Conservation (phyloP, 2,888 invertebrate genomes). For the Margaritifera margaritifera region DNA sequence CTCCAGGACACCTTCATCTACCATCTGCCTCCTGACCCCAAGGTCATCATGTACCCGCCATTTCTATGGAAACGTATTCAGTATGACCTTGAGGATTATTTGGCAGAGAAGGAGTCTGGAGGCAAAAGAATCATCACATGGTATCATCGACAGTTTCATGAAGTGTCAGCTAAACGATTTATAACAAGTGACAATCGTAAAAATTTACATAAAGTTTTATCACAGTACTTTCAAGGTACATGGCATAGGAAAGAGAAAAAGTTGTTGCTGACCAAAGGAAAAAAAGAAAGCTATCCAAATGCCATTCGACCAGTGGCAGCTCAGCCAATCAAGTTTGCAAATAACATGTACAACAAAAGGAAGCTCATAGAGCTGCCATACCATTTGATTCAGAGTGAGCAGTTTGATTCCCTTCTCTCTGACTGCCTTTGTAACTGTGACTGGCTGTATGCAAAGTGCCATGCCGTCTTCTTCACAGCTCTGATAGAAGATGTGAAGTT, state of each 20-base stretch:
- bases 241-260: slow-evolving; percentile 55
- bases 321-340: slow-evolving; percentile 46
- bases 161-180: slow-evolving; percentile 37
- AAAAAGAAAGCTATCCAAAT: slow-evolving; percentile 54
- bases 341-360: slow-evolving; percentile 43
- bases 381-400: slow-evolving; percentile 48
- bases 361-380: slow-evolving; percentile 57
- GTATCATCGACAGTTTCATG: slow-evolving; percentile 60
- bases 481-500: slow-evolving; percentile 87
- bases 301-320: slow-evolving; percentile 48
- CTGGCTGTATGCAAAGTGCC: slow-evolving; percentile 95
- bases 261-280: slow-evolving; percentile 56
- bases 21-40: slow-evolving; percentile 61
- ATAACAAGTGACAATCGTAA: slow-evolving; percentile 10
- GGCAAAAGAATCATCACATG: slow-evolving; percentile 47
- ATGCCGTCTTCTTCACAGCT: slow-evolving; percentile 93
- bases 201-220: slow-evolving; percentile 41
- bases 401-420: slow-evolving; percentile 79
- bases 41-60: slow-evolving; percentile 54
- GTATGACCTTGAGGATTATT: slow-evolving; percentile 48
- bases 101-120: slow-evolving; percentile 46
- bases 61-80: slow-evolving; percentile 53
- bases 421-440: slow-evolving; percentile 95
- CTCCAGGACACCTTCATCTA: slow-evolving; percentile 64
- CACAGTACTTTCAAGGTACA: slow-evolving; percentile 60